Percentiles rank a stretch among this genome's conserved stretches.
phyloP scores from a whole-genome alignment of 64 coral and sea anemone species.

The Montipora cactus region DNA sequence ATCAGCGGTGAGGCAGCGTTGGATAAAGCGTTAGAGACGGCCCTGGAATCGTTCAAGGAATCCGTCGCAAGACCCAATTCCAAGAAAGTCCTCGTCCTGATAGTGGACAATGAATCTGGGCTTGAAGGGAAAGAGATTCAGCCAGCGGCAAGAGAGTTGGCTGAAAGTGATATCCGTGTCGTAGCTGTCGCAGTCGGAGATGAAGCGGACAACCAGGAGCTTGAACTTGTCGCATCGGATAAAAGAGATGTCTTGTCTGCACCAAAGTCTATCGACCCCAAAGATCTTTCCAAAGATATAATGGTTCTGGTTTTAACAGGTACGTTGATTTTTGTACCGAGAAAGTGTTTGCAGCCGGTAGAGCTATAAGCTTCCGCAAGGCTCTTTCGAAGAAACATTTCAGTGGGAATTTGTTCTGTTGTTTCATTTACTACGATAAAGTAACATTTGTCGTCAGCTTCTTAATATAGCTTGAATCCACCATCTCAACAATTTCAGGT shows the following conservation, averaged over 20 bases:
- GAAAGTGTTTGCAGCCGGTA: not conserved
- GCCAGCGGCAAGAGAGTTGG: conserved; percentile 31
- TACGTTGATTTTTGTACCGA: not conserved
- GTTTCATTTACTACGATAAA: too few species aligned
- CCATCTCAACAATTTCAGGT: too few species aligned
- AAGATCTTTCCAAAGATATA: conserved; percentile 59
- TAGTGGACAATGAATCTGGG: conserved; percentile 68
- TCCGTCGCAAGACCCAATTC: conserved; percentile 49
- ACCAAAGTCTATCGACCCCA: conserved; percentile 41
- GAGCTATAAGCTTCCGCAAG: too few species aligned
- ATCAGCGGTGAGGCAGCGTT: conserved; percentile 52
- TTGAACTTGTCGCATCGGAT: conserved; percentile 55
- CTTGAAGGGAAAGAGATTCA: conserved; percentile 27
- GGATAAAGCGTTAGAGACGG: conserved; percentile 71
- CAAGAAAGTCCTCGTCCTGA: conserved; percentile 81
- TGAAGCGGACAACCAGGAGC: conserved; percentile 32
- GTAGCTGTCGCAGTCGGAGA: conserved; percentile 82
- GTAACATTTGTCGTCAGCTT: too few species aligned
- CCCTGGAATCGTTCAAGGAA: conserved; percentile 48
- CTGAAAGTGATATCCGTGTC: conserved; percentile 35
- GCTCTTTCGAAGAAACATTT: too few species aligned
- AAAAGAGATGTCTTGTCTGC: conserved; percentile 55
- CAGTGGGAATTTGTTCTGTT: too few species aligned
- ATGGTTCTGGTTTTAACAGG: conserved; percentile 69
- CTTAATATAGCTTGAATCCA: too few species aligned